phyloP scores from a whole-genome alignment of 2,797 vertebrate species.

The Tamandua tetradactyla region DNA sequence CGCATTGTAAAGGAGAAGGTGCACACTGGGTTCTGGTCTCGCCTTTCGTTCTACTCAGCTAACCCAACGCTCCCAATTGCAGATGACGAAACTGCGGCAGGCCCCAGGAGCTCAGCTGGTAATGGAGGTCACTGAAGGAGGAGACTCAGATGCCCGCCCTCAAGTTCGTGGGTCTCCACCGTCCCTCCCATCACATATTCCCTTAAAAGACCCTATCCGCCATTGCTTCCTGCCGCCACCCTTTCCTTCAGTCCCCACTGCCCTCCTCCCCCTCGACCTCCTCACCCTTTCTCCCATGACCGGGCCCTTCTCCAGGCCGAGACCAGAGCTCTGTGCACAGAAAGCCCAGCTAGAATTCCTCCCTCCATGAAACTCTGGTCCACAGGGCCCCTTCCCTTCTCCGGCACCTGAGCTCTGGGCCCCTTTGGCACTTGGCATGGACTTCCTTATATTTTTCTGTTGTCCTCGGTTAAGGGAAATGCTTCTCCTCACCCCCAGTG shows the following conservation, averaged over 20 bases:
- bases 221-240: neutral
- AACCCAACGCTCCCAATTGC: neutral
- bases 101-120: neutral
- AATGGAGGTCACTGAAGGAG: neutral
- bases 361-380: neutral
- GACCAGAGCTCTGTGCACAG: neutral
- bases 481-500: neutral
- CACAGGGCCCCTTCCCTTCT: neutral
- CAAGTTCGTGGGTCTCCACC: neutral
- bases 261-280: neutral
- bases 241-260: neutral
- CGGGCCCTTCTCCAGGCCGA: neutral
- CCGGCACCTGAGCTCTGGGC: neutral
- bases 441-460: neutral
- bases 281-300: neutral
- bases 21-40: too few species aligned
- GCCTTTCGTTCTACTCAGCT: too few species aligned
- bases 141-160: neutral
- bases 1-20: too few species aligned
- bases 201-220: neutral
- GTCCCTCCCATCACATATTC: neutral
- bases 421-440: neutral
- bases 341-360: neutral
- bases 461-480: conserved; percentile 8
- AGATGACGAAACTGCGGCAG: neutral